Evolutionary conservation across 2,888 invertebrate species (phyloP).

Genomic region (Drosophila macrospina): DNA sequence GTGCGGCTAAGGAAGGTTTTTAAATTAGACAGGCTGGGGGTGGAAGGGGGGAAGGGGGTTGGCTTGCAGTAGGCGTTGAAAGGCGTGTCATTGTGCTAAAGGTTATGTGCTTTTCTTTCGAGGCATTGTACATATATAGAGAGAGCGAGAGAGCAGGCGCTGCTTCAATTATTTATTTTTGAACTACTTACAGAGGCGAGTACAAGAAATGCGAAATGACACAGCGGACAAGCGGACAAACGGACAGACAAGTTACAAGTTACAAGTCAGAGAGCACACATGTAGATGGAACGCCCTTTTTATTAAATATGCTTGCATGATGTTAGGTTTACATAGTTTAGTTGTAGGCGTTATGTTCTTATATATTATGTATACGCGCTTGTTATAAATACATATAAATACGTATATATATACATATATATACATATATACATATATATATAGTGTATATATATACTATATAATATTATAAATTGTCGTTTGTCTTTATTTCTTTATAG

Average conservation of each 20-base stretch:
- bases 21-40: too few species aligned
- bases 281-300: conserved; percentile 35
- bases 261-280: conserved; percentile 1
- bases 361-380: conserved; percentile 46
- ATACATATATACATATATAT: too few species aligned
- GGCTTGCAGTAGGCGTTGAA: too few species aligned
- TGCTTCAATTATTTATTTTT: conserved; percentile 64
- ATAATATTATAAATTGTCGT: conserved; percentile 29
- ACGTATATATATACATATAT: conserved; percentile 32
- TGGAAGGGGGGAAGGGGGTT: too few species aligned
- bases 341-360: conserved; percentile 55
- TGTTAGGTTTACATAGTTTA: conserved; percentile 60
- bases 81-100: too few species aligned
- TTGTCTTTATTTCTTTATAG: conserved; percentile 50
- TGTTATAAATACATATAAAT: conserved; percentile 57
- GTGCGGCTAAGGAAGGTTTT: conserved; percentile 84
- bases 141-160: conserved; percentile 17
- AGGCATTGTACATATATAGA: conserved; percentile 50
- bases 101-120: neutral
- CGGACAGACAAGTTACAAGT: conserved; percentile 4
- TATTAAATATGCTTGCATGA: conserved; percentile 43
- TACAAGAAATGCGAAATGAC: neutral
- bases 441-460: too few species aligned
- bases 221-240: conserved; percentile 4
- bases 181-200: conserved; percentile 27